Evolutionary conservation across 2,888 invertebrate genomes (phyloP).

Genomic region (Caenorhabditis plicata): DNA sequence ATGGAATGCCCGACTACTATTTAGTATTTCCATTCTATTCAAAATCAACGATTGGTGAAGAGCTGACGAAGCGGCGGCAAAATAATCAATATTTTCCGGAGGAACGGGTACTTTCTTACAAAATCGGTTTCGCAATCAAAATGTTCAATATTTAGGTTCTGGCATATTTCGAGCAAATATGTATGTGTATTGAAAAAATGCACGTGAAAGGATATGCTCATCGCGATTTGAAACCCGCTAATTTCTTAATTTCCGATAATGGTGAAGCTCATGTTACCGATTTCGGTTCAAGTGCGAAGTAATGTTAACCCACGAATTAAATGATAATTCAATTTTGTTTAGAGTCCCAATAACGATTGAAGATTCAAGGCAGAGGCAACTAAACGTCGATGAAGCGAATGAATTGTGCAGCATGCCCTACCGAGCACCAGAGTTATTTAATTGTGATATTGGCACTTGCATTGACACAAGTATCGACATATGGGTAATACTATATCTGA

Average conservation of each 20-base stretch:
- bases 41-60: constrained; percentile 13
- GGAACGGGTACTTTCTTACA: constrained; percentile 2
- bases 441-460: constrained; percentile 79
- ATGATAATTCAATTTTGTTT: constrained; percentile 30
- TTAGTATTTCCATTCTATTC: constrained; percentile 33
- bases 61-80: constrained; percentile 6
- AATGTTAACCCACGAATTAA: neutral
- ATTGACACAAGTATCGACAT: constrained; percentile 84
- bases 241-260: constrained; percentile 75
- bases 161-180: constrained; percentile 27
- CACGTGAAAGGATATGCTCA: constrained; percentile 45
- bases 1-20: constrained; percentile 6
- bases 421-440: constrained; percentile 83
- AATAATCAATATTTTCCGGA: constrained; percentile 4
- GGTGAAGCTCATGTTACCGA: constrained; percentile 79
- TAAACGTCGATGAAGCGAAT: constrained; percentile 78
- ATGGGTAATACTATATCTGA: constrained; percentile 74
- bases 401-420: constrained; percentile 86
- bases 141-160: constrained; percentile 25
- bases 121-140: neutral
- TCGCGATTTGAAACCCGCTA: constrained; percentile 83
- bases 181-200: constrained; percentile 40
- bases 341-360: constrained; percentile 66
- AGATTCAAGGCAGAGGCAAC: constrained; percentile 65
- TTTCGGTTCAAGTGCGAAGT: constrained; percentile 71